These are phyloP conservation scores for Stenurella melanura DNA, from an alignment of 2,888 invertebrate species.

Conservation along the genomic window DNA sequence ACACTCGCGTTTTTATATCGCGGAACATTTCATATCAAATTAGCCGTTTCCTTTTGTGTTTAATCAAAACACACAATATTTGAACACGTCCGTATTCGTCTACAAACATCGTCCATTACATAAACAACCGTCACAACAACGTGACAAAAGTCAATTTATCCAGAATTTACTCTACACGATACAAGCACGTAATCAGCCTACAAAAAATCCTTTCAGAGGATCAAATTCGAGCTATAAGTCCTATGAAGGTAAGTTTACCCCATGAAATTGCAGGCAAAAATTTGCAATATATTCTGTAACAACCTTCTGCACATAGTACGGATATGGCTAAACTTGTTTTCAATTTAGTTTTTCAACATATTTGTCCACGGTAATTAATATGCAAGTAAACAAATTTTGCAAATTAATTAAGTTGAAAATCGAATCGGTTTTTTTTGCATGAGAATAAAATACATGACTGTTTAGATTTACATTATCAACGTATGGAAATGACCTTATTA, in stretches of 20 bases:
- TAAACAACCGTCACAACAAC: slow-evolving; percentile 65
- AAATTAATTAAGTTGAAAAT: background rate
- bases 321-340: background rate
- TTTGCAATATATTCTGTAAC: background rate
- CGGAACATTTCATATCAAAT: slow-evolving; percentile 51
- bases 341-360: background rate
- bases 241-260: background rate
- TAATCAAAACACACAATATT: slow-evolving; percentile 68
- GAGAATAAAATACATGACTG: background rate
- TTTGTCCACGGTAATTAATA: background rate
- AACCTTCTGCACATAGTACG: background rate
- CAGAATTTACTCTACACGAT: slow-evolving; percentile 49
- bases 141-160: slow-evolving; percentile 71
- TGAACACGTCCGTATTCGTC: slow-evolving; percentile 61
- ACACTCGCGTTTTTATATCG: slow-evolving; percentile 36
- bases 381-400: background rate
- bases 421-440: background rate
- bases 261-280: background rate
- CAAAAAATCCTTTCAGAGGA: slow-evolving; percentile 16
- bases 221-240: background rate
- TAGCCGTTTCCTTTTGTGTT: slow-evolving; percentile 64
- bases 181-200: slow-evolving; percentile 23
- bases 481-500: background rate
- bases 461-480: background rate
- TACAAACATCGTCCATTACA: slow-evolving; percentile 63